Evolutionary conservation across 1,140 invertebrate genomes (phyloP).

Genomic region (Solen grandis): DNA sequence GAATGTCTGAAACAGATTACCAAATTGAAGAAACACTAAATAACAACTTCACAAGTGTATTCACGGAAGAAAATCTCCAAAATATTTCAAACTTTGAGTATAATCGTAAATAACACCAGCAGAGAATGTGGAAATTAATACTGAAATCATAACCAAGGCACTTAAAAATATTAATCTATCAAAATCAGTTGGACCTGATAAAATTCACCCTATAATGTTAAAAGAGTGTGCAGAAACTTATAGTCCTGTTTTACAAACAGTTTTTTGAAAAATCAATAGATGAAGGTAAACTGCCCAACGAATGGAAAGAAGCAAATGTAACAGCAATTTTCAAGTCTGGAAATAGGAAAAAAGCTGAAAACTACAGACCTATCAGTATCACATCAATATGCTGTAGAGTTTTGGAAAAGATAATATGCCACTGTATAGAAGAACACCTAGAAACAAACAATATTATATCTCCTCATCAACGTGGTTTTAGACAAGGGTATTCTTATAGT

Average conservation of each 20-base stretch:
- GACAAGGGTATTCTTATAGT: not conserved
- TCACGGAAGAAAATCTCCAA: no score
- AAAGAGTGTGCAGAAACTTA: conserved; percentile 13
- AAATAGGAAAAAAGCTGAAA: conserved; percentile 32
- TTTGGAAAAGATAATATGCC: conserved; percentile 51
- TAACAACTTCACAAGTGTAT: no score
- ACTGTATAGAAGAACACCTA: conserved; percentile 26
- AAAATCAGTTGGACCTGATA: conserved; percentile 45
- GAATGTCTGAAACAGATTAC: no score
- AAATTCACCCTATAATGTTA: conserved; percentile 3
- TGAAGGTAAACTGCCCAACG: conserved; percentile 14
- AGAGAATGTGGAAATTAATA: no score
- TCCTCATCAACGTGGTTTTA: not conserved
- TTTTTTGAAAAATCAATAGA: conserved; percentile 21
- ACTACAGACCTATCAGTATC: conserved; percentile 37
- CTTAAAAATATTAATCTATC: conserved; percentile 9
- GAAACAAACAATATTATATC: conserved; percentile 20
- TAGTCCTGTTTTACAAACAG: not conserved
- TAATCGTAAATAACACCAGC: no score
- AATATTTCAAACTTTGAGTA: no score
- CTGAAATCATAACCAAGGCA: no score
- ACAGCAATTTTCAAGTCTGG: conserved; percentile 55
- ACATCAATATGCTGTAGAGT: conserved; percentile 53
- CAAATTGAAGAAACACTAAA: no score
- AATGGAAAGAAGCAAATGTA: conserved; percentile 51